Evolutionary conservation across 2,888 invertebrate genomes (phyloP).

Genomic region (Abrostola triplasia): DNA sequence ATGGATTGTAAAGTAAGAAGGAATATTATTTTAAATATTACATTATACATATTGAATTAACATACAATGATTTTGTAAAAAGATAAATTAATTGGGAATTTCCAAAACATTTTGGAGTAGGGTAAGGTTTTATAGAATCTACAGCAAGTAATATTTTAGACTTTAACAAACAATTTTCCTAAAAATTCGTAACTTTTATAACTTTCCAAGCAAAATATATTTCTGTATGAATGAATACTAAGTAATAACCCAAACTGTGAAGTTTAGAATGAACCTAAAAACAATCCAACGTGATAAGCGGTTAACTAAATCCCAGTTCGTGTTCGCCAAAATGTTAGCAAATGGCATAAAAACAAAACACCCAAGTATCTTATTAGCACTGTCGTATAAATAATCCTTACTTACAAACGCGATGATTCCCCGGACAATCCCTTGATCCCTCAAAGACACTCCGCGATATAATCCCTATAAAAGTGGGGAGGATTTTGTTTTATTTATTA

Average conservation of each 20-base stretch:
- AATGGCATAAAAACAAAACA: conserved; percentile 1
- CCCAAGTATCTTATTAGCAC: conserved; percentile 20
- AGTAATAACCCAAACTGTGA: no score
- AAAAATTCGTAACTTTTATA: no score
- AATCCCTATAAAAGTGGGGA: conserved; percentile 34
- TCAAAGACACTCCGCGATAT: conserved; percentile 48
- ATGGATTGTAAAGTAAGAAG: neutral
- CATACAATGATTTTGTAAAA: no score
- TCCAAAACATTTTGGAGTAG: no score
- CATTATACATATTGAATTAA: neutral
- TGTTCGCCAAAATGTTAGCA: neutral
- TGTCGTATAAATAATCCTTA: conserved; percentile 32
- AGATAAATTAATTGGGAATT: no score
- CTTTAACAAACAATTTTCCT: no score
- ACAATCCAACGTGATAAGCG: neutral
- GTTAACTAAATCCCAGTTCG: neutral
- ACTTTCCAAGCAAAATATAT: no score
- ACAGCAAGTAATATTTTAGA: no score
- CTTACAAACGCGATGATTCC: conserved; percentile 47
- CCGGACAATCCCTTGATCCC: conserved; percentile 49
- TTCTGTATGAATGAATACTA: no score
- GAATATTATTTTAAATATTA: neutral
- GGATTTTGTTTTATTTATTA: conserved; percentile 32
- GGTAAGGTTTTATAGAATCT: no score
- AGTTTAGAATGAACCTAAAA: neutral